Evolutionary conservation across 1,140 invertebrate species (phyloP), one percentile per base, ranked within the genome.

Genomic region (Drosophila micromelanica): DNA sequence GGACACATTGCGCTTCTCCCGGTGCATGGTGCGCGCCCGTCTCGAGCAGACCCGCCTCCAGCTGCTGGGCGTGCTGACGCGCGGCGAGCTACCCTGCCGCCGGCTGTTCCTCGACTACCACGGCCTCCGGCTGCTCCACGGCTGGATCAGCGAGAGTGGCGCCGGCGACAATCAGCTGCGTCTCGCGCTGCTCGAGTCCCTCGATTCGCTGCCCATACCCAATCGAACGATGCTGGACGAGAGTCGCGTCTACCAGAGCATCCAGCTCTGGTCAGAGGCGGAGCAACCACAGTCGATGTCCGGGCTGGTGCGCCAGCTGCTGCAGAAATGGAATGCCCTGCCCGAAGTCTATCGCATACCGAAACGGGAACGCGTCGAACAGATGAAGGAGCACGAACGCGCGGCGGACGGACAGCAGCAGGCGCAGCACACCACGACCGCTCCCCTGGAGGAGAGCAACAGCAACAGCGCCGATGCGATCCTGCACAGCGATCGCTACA

Each of bases 81-180:
- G 94, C 59, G 96, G 96, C 0, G 96, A 97, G 82, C 92, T 96
- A 64, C 95, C 95, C 1, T 99, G 95, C 92, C 95, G 96, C 13
- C 93, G 98, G 27, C 93, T 99, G 27, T 99, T 99, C 92, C 93
- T 99, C 12, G 98, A 99, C 93, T 99, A 99, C 93, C 97, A 99
- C 90, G 98, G 98, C 1, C 93, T 99, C 30, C 93, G 96, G 8
- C 92, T 99, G 23, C 93, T 99, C 42, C 97, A 97, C 93, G 97
- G 96, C 43, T 99, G 98, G 95, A 98, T 98, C 94, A 93, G 95
- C 8, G 93, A 94, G 9, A 93, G 93, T 77, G 95, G 93, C 77
- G 95, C 85, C 92, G 95, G 52, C 35, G 80, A 91, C 51, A 81
- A 92, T 37, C 78, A 92, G 82, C 94, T 92, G 79, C 96, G 97